Evolutionary conservation across 1,140 invertebrate genomes (phyloP), one percentile per base, ranked within the genome.

Genomic region (Pogonus chalceus): DNA sequence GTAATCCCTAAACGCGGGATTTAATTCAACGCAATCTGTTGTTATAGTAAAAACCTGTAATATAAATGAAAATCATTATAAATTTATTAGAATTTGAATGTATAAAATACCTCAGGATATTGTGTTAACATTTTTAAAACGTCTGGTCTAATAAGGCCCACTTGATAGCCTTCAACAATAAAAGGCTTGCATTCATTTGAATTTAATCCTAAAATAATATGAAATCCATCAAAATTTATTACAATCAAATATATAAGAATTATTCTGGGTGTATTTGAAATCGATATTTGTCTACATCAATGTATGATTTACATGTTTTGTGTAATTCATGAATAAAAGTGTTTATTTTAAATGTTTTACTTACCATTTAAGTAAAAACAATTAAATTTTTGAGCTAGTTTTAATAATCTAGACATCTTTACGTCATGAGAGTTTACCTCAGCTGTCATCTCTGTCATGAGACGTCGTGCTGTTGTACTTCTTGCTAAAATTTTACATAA

Each of bases 311-410:
- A 4, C 21, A 4, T 52, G 3, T 35, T 9, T 0, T 20, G 37
- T 9, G 7, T 55, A 58, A 52, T 46, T 2, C 7, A 53, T 56
- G 20, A 23, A 23, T 23, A 53, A 51, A 53, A 18, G 12, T 21
- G 21, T 21, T 12, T 23, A 14, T 35, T 20, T 31, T 48, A 52
- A 24, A 23, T 23, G 20, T 24, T 52, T 54, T 54, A 69, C 73
- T 77, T 74, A 88, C 87, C 87, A 77, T 82, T 80, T 72, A 89
- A 71, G 72, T 88, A 89, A 72, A 90, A 90, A 76, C 84, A 86
- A 72, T 90, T 90, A 69, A 88, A 89, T 73, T 86, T 87, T 68
- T 85, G 79, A 43, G 87, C 85, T 64, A 89, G 76, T 73, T 83
- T 83, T 60, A 88, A 72, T 66, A 88, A 72, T 64, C 76, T 76